phyloP scores from a whole-genome alignment of 2,797 vertebrate genomes.

The Eulemur mongoz region DNA sequence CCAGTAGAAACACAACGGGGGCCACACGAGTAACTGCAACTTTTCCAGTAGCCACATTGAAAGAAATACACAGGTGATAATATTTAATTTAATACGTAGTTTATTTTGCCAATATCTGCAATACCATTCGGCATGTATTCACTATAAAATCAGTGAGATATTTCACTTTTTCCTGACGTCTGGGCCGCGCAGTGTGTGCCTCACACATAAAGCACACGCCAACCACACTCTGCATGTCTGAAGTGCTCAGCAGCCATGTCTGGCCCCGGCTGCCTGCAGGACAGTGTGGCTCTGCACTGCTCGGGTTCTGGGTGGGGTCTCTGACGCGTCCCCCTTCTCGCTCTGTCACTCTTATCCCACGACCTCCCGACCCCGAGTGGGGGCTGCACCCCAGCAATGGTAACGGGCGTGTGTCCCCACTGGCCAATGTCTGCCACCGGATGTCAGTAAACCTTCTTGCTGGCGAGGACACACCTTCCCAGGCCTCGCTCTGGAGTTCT shows the following conservation, averaged over 20 bases:
- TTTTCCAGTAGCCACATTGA: not conserved
- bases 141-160: accelerated
- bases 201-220: accelerated
- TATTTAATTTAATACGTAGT: accelerated
- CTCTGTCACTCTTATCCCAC: not conserved
- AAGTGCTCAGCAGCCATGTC: accelerated
- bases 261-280: accelerated
- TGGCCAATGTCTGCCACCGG: accelerated
- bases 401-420: too few relatives aligned
- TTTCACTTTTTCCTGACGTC: accelerated
- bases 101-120: not conserved
- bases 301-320: not conserved
- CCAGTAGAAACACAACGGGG: accelerated
- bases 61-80: not conserved
- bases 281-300: accelerated
- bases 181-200: not conserved
- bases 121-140: not conserved
- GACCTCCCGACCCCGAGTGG: accelerated
- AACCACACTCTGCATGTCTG: not conserved
- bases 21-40: accelerated
- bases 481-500: accelerated
- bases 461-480: accelerated
- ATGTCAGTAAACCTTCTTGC: accelerated
- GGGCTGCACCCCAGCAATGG: too few relatives aligned
- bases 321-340: accelerated